Percentiles rank a stretch among this genome's conserved stretches.
Conservation (phyloP, 2,888 invertebrate genomes). For the Apodemia duryi region DNA sequence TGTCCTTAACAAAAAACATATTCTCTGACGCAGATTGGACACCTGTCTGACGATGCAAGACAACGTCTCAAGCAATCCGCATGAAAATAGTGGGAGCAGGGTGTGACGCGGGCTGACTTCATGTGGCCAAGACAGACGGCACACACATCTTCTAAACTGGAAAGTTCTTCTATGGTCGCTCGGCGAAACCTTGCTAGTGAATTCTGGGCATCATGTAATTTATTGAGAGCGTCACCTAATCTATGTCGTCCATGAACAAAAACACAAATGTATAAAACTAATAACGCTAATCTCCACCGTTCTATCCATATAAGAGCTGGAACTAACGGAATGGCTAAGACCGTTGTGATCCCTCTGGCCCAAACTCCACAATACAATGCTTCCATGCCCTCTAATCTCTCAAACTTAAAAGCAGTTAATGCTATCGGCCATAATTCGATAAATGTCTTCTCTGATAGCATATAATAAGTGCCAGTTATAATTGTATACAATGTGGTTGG, state of each 20-base stretch:
- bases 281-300: constrained; percentile 77
- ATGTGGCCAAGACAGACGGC: constrained; percentile 86
- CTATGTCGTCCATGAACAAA: constrained; percentile 83
- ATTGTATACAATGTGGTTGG: constrained; percentile 83
- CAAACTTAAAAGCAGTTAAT: constrained; percentile 79
- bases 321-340: constrained; percentile 77
- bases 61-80: constrained; percentile 87
- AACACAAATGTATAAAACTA: constrained; percentile 83
- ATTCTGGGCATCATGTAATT: constrained; percentile 79
- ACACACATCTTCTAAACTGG: constrained; percentile 86
- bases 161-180: constrained; percentile 83
- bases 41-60: constrained; percentile 83
- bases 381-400: constrained; percentile 85
- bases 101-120: constrained; percentile 86
- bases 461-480: constrained; percentile 84
- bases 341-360: constrained; percentile 79
- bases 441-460: constrained; percentile 85
- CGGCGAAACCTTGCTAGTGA: constrained; percentile 81
- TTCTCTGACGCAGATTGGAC: constrained; percentile 87
- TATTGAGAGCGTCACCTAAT: constrained; percentile 72
- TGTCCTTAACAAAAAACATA: constrained; percentile 74
- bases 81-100: constrained; percentile 89
- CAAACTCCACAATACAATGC: constrained; percentile 83
- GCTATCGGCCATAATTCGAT: constrained; percentile 82
- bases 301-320: constrained; percentile 77